Conservation (phyloP, 1,140 invertebrate genomes). For the Polypedilum pembai region DNA sequence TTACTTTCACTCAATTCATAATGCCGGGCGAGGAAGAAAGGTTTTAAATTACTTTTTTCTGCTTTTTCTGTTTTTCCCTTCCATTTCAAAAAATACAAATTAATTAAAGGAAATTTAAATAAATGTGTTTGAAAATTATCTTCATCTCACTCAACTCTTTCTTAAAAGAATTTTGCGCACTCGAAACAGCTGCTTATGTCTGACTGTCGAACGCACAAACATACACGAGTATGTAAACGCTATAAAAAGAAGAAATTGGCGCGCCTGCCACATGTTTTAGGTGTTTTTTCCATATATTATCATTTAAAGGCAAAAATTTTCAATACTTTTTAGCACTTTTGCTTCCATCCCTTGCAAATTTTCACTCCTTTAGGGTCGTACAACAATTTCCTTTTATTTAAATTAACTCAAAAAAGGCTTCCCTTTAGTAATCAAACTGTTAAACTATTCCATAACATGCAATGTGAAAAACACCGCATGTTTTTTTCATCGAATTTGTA, state of each 20-base stretch:
- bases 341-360: no score
- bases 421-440: slow-evolving; percentile 22
- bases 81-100: background rate
- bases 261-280: slow-evolving; percentile 21
- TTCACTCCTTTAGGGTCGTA: background rate
- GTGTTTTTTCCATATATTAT: background rate
- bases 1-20: background rate
- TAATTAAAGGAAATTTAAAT: no score
- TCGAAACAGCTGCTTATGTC: background rate
- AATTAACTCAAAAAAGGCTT: background rate
- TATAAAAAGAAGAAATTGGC: background rate
- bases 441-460: slow-evolving; percentile 21
- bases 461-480: slow-evolving; percentile 1
- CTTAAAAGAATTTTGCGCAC: background rate
- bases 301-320: background rate
- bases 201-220: no score
- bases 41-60: slow-evolving; percentile 2
- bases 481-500: background rate
- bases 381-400: slow-evolving; percentile 23
- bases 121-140: no score
- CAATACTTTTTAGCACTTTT: no score
- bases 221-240: no score
- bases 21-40: background rate
- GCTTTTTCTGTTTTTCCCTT: no score
- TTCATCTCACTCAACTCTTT: no score